Evolutionary conservation across 2,797 vertebrate species (phyloP).

Genomic region (Yasuhikotakia modesta): DNA sequence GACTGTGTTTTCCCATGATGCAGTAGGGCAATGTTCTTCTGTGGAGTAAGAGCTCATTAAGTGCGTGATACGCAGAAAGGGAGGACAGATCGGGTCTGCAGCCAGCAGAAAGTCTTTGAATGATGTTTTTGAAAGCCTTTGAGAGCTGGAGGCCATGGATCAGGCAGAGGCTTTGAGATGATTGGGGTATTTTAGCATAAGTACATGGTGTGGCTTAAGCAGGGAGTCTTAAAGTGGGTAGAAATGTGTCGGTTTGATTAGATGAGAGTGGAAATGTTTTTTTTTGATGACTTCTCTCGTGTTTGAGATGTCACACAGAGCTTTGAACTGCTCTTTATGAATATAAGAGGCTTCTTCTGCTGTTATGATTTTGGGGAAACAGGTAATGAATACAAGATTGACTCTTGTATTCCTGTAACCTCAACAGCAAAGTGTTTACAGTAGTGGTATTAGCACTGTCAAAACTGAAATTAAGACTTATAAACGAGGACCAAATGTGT

Average conservation of each 20-base stretch:
- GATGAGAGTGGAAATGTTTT: slow-evolving; percentile 9
- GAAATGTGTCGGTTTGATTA: slow-evolving; percentile 18
- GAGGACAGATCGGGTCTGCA: neutral
- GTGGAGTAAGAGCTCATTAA: slow-evolving; percentile 29
- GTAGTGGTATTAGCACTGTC: neutral
- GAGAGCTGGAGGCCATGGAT: neutral
- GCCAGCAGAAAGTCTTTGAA: neutral
- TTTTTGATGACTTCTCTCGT: slow-evolving; percentile 20
- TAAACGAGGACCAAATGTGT: no score
- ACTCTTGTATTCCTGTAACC: neutral
- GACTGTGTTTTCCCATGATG: slow-evolving; percentile 17
- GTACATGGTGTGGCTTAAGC: neutral
- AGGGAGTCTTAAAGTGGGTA: neutral
- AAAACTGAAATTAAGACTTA: no score
- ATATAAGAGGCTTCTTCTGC: slow-evolving; percentile 14
- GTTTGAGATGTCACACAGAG: slow-evolving; percentile 24
- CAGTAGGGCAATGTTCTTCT: neutral
- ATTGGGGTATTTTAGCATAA: slow-evolving; percentile 31
- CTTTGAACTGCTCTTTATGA: slow-evolving; percentile 33
- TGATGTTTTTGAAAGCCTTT: neutral
- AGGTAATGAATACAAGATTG: slow-evolving; percentile 41
- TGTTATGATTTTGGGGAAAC: neutral
- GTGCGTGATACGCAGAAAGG: neutral
- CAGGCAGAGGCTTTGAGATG: neutral
- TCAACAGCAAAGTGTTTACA: neutral